These are phyloP conservation scores for Oscheius onirici DNA, from an alignment of 2,888 invertebrate species.

Conservation along the genomic window DNA sequence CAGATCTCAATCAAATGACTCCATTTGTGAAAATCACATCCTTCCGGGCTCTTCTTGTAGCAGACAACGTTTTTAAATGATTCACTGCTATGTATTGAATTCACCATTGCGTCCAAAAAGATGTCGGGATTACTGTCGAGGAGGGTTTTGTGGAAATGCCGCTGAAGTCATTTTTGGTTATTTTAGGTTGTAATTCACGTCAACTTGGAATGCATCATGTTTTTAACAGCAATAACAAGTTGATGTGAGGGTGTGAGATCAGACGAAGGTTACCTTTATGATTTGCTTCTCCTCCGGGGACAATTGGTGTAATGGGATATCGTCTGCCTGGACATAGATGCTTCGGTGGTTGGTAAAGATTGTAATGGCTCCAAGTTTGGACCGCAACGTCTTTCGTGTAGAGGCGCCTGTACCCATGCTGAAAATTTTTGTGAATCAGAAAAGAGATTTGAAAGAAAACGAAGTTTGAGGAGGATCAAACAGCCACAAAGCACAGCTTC, in stretches of 20 bases:
- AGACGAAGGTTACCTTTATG: not conserved
- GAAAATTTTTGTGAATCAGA: too few relatives aligned
- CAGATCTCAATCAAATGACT: not conserved
- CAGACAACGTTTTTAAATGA: not conserved
- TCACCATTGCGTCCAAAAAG: not conserved
- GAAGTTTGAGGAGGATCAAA: not conserved
- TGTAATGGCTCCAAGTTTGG: constrained; percentile 8
- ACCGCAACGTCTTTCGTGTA: not conserved
- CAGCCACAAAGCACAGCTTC: too few relatives aligned
- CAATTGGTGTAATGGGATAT: not conserved
- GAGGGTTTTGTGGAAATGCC: constrained; percentile 13
- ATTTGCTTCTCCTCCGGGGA: not conserved
- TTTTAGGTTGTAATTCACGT: too few relatives aligned
- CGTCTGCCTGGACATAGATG: not conserved
- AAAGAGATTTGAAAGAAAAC: not conserved
- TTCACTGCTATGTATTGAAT: constrained; percentile 1
- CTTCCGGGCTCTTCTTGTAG: not conserved
- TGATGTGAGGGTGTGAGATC: not conserved
- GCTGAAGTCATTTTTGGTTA: not conserved
- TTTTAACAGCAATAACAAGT: too few relatives aligned
- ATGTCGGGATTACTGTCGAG: not conserved
- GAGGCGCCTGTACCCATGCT: not conserved
- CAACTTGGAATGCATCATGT: too few relatives aligned
- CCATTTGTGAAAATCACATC: not conserved
- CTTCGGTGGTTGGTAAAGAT: not conserved